phyloP scores from a whole-genome alignment of 2,113 vertebrate species.

The Empidonax alnorum region DNA sequence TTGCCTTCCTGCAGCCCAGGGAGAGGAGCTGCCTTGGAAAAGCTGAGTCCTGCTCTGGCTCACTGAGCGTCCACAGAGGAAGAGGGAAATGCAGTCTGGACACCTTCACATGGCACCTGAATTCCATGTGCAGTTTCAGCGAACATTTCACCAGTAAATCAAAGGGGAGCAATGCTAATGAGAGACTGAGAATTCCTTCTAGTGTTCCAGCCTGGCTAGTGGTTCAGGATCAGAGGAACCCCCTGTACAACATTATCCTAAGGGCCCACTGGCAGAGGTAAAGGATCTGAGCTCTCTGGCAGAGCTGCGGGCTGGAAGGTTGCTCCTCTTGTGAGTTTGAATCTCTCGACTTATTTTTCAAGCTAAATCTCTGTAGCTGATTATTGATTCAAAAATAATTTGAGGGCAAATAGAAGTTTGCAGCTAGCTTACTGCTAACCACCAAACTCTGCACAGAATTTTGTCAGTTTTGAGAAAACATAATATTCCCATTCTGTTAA shows the following conservation, averaged over 20 bases:
- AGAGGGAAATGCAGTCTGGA: not conserved
- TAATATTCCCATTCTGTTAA: not conserved
- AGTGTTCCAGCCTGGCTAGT: not conserved
- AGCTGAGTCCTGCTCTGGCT: not conserved
- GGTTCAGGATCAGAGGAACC: not conserved
- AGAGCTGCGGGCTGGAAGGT: not conserved
- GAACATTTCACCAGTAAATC: not conserved
- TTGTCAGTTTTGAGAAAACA: not conserved
- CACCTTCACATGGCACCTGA: accelerated
- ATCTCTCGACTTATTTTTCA: not conserved
- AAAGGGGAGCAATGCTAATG: not conserved
- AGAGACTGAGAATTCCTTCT: not conserved
- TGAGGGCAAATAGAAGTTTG: not conserved
- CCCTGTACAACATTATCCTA: accelerated
- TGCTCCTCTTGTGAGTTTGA: not conserved
- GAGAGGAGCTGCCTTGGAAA: not conserved
- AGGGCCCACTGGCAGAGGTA: not conserved
- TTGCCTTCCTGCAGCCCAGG: not conserved
- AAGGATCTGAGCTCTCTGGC: not conserved
- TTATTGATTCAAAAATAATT: not conserved
- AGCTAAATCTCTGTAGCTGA: not conserved
- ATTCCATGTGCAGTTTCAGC: not conserved
- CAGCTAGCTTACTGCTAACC: not conserved
- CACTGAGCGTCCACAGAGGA: not conserved
- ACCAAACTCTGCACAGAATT: not conserved